phyloP scores from a whole-genome alignment of 1,140 invertebrate genomes.

The Drosophila sp. region DNA sequence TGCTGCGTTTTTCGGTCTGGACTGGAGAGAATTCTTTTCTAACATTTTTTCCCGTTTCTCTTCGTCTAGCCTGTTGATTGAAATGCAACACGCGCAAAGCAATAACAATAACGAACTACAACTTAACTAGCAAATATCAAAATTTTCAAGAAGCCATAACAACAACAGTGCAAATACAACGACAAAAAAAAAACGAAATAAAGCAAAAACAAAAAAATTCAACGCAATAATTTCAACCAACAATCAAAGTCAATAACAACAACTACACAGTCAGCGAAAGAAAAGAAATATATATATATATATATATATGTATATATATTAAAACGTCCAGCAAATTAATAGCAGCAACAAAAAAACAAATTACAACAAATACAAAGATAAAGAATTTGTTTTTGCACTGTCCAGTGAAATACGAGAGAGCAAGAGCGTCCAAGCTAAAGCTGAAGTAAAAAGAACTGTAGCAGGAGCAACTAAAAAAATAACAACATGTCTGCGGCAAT shows the following conservation, averaged over 20 bases:
- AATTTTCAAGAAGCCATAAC: constrained; percentile 54
- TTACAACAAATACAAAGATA: constrained; percentile 33
- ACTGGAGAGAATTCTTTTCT: constrained; percentile 33
- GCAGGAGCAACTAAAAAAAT: neutral
- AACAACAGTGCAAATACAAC: constrained; percentile 61
- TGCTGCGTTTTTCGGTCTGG: neutral
- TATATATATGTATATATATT: no score
- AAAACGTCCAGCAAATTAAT: constrained; percentile 33
- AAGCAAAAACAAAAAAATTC: constrained; percentile 36
- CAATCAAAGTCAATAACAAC: constrained; percentile 20
- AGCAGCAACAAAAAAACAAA: constrained; percentile 19
- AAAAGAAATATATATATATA: constrained; percentile 23
- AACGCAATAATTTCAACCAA: constrained; percentile 37
- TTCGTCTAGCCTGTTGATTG: constrained; percentile 49
- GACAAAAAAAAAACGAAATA: constrained; percentile 30
- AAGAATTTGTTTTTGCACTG: constrained; percentile 46
- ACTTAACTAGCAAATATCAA: constrained; percentile 51
- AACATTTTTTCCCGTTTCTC: constrained; percentile 31
- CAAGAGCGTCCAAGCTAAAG: neutral
- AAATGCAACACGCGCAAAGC: constrained; percentile 67
- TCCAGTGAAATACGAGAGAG: constrained; percentile 41
- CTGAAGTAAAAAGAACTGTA: constrained; percentile 6
- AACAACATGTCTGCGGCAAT: constrained; percentile 67
- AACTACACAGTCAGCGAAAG: constrained; percentile 35
- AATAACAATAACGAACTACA: constrained; percentile 40